Base-by-base conservation (phyloP, 64 coral and sea anemone genomes). In the Pocillopora damicornis region DNA sequence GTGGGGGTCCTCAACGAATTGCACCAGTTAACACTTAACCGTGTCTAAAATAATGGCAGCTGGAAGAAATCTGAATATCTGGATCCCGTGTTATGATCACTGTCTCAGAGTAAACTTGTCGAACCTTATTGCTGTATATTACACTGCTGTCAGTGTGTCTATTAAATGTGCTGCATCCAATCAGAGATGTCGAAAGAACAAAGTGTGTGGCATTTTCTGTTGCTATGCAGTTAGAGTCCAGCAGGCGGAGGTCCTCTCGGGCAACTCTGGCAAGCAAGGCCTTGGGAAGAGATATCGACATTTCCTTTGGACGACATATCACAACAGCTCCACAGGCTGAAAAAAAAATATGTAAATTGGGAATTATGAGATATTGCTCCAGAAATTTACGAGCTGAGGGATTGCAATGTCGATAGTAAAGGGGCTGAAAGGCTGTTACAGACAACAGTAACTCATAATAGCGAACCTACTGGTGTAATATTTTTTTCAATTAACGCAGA, bases 81-180 rank as follows among this genome's bases (percentile, higher is more conserved):
- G 60, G 76, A 56, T 61, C n/a, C 13, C 90, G 35, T 13, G 84
- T 87, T 4, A 92, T 87, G 17, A 87, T 58, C 15, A 62, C 75
- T 79, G 58, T 66, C 26, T 63, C 4, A 6, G 69, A 17, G 20
- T 35, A 17, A 16, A 86, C 82, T 15, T 85, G 36, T 13, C 60
- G 74, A 66, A 92, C 90, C 58, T 66, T 34, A 42, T 92, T 92
- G 35, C 90, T 92, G 42, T 87, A 92, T 13, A 92, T 64, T 15
- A 92, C 65, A 8, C 64, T 86, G 13, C 78, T 72, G 15, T 86
- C 60, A 10, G 37, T 87, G 45, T 92, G 84, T 59, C 42, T 92
- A 16, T 65, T 75, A 12, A 63, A 73, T 15, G 90, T 92, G 11
- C 90, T 74, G 35, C 90, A 92, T 64, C 75, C 26, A 77, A 87